Percentiles rank a stretch among this genome's conserved stretches.
These are phyloP conservation scores for Laodelphax striatellus DNA, from an alignment of 1,140 invertebrate genomes.

Conservation along the genomic window DNA sequence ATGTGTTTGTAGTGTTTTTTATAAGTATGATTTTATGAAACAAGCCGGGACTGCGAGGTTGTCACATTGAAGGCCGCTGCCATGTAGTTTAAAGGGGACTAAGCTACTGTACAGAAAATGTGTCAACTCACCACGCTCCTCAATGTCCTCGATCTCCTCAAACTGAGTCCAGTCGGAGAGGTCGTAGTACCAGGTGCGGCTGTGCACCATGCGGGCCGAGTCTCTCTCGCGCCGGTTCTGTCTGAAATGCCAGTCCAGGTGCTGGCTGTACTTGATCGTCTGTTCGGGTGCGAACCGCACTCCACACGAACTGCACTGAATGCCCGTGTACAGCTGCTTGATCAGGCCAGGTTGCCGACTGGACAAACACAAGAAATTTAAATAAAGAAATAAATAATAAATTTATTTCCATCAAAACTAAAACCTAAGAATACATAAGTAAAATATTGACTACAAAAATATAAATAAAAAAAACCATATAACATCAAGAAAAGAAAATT, in stretches of 20 bases:
- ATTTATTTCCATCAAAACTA: not conserved
- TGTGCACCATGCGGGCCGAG: constrained; percentile 59
- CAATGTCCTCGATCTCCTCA: constrained; percentile 86
- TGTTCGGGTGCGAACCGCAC: constrained; percentile 78
- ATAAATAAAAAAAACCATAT: too few relatives aligned
- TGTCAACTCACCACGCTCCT: constrained; percentile 60
- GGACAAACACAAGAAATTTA: constrained; percentile 19
- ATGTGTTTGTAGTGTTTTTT: too few relatives aligned
- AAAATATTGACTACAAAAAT: too few relatives aligned
- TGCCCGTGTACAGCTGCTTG: constrained; percentile 45
- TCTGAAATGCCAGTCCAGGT: constrained; percentile 95
- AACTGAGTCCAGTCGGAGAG: constrained; percentile 87
- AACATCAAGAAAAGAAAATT: too few relatives aligned
- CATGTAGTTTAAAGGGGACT: too few relatives aligned
- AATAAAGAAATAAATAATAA: constrained; percentile 1
- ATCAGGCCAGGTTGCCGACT: constrained; percentile 35
- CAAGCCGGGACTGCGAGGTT: too few relatives aligned
- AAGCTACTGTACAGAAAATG: not conserved
- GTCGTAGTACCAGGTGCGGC: constrained; percentile 80
- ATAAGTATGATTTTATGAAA: too few relatives aligned
- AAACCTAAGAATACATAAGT: too few relatives aligned
- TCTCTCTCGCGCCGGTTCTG: constrained; percentile 82
- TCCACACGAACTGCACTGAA: constrained; percentile 91
- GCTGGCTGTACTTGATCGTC: constrained; percentile 78
- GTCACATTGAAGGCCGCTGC: too few relatives aligned